A percentile compares a stretch with the other conserved stretches of the same genome.
These are phyloP conservation scores for Microctonus brassicae DNA, from an alignment of 2,888 invertebrate genomes.

Conservation along the genomic window DNA sequence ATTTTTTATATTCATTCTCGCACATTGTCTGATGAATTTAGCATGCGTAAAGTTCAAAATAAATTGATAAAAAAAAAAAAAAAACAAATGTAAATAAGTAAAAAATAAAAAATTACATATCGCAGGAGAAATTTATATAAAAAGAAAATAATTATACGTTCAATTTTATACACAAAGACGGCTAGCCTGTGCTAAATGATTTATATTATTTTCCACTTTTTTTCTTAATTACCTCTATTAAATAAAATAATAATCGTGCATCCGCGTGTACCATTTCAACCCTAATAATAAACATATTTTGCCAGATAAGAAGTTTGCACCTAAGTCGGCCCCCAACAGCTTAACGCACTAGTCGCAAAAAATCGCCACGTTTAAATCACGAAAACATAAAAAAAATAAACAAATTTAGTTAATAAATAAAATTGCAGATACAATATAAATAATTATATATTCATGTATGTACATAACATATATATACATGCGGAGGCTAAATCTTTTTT, in stretches of 20 bases:
- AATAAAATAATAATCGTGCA: constrained; percentile 9
- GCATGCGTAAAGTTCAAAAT: too few species aligned
- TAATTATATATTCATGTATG: not conserved
- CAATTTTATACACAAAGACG: not conserved
- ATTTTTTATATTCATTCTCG: too few species aligned
- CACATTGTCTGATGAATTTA: too few species aligned
- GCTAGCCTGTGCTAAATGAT: constrained; percentile 12
- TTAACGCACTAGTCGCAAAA: constrained; percentile 51
- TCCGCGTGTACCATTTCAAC: constrained; percentile 18
- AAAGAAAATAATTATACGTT: not conserved
- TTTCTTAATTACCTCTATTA: constrained; percentile 20
- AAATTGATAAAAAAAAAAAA: not conserved
- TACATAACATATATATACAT: not conserved
- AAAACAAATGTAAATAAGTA: not conserved
- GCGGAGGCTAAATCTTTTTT: not conserved
- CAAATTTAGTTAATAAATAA: constrained; percentile 14
- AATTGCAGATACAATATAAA: not conserved
- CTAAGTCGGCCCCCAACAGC: constrained; percentile 58
- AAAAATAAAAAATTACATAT: not conserved
- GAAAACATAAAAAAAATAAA: constrained; percentile 23
- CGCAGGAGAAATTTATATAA: not conserved
- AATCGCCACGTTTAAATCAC: constrained; percentile 37
- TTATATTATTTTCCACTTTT: constrained; percentile 14
- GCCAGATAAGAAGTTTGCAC: constrained; percentile 61
- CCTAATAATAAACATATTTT: constrained; percentile 48